Base-by-base conservation (phyloP, 2,888 invertebrate species). In the Polyommatus iphigenia region DNA sequence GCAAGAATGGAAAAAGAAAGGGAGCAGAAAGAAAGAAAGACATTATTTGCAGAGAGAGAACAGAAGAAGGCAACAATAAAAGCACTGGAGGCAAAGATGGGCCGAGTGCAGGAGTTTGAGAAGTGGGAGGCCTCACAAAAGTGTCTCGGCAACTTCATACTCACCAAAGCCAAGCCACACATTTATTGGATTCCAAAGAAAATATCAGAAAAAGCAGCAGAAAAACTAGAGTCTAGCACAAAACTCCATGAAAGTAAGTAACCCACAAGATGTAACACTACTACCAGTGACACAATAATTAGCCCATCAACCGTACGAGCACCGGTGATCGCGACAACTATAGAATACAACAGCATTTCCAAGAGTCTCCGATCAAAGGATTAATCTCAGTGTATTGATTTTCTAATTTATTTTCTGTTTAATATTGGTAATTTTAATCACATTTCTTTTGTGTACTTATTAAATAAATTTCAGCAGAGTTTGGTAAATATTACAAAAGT, bases 81-180 rank as follows among this genome's bases (percentile, higher is more conserved):
- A 85, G 96, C 97, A 78, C 94, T 99, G 62, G 99, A 99, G 89
- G 96, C 97, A 79, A 99, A 99, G 92, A 97, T 99, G 96, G 96
- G 96, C 62, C 95, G 98, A 8, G 97, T 98, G 81, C 96, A 97
- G 83, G 97, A 98, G 91, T 98, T 98, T 88, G 97, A 98, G 82
- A 95, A 96, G 77, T 99, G 99, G 98, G 98, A 98, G 86, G 84
- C 83, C 0, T 90, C 92, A 57, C 97, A 98, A 82, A 95, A 95
- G 83, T 96, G 96, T 77, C 95, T 98, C 77, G 95, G 96, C 32
- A 96, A 97, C 88, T 98, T 97, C 87, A 98, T 99, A 83, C 95
- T 97, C 85, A 99, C 99, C 0, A 97, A 97, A 88, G 92, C 97
- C 0, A 97, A 97, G 85, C 99, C 99, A 2, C 95, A 96, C 80